phyloP scores from a whole-genome alignment of 2,888 invertebrate genomes.

The Drosophila recens region DNA sequence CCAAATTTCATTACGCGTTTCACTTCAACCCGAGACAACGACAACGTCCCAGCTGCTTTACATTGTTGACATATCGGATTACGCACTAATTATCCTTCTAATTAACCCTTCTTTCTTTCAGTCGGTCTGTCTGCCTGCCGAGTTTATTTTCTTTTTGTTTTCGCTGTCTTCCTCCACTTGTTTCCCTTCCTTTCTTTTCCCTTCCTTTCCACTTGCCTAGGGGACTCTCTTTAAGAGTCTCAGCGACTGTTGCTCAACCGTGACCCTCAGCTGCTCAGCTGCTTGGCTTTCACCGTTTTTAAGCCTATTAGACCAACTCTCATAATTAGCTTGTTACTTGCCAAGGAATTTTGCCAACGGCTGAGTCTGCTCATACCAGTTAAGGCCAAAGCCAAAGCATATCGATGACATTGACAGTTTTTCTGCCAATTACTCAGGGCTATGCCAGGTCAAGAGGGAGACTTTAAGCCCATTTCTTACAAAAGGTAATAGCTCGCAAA shows the following conservation, averaged over 20 bases:
- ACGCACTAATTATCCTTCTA: slow-evolving; percentile 84
- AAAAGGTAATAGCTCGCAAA: neutral
- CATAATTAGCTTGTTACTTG: slow-evolving; percentile 76
- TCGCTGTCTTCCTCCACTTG: slow-evolving; percentile 14
- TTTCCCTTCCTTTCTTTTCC: slow-evolving; percentile 43
- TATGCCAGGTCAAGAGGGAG: slow-evolving; percentile 10
- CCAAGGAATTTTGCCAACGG: slow-evolving; percentile 39
- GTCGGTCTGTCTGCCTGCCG: slow-evolving; percentile 40
- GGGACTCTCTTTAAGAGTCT: slow-evolving; percentile 25
- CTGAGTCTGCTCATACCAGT: slow-evolving; percentile 17
- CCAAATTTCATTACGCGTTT: slow-evolving; percentile 61
- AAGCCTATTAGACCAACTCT: slow-evolving; percentile 82
- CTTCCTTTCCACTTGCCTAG: slow-evolving; percentile 38
- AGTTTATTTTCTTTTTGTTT: slow-evolving; percentile 50
- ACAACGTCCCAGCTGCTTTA: slow-evolving; percentile 6
- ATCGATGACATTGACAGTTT: slow-evolving; percentile 61
- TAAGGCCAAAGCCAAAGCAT: slow-evolving; percentile 34
- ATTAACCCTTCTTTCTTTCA: slow-evolving; percentile 78
- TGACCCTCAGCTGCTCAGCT: slow-evolving; percentile 59
- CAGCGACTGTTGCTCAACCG: slow-evolving; percentile 60
- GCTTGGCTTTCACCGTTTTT: slow-evolving; percentile 64
- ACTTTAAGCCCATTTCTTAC: slow-evolving; percentile 1
- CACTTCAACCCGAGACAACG: neutral
- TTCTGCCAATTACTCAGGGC: slow-evolving; percentile 37
- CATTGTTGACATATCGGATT: slow-evolving; percentile 83